Evolutionary conservation across 2,797 vertebrate species (phyloP).

Genomic region (Notolabrus celidotus): DNA sequence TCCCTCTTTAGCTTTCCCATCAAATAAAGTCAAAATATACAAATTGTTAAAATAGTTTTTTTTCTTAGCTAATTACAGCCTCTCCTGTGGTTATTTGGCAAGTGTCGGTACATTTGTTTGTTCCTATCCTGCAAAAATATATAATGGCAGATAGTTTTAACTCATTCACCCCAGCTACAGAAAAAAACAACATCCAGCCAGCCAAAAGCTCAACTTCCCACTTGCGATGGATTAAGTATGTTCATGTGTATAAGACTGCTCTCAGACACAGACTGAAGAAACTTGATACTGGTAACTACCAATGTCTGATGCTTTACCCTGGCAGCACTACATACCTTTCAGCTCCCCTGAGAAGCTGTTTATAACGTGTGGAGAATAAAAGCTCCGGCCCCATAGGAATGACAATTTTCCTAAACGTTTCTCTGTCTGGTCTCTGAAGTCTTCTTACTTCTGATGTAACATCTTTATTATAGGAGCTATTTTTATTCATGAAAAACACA

Average conservation of each 20-base stretch:
- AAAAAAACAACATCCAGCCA: no score
- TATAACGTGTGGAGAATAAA: slow-evolving; percentile 12
- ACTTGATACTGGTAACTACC: background rate
- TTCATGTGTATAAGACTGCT: background rate
- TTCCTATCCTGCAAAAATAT: no score
- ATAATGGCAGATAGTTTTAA: no score
- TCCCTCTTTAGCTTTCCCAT: no score
- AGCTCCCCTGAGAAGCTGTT: slow-evolving; percentile 5
- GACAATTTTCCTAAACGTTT: slow-evolving; percentile 1
- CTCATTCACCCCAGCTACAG: no score
- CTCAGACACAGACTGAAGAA: background rate
- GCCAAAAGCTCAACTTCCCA: no score
- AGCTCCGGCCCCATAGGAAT: background rate
- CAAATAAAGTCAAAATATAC: no score
- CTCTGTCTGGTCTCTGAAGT: slow-evolving; percentile 14
- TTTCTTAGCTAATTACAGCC: no score
- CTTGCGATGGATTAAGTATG: background rate
- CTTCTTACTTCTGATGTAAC: background rate
- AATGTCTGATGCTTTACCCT: background rate
- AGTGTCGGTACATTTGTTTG: no score
- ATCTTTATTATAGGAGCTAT: background rate
- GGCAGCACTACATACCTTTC: background rate
- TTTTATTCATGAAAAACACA: slow-evolving; percentile 20
- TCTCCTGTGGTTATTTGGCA: no score
- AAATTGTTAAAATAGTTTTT: no score